Base-by-base conservation (phyloP, 1,140 invertebrate genomes). In the Trichoplusia ni region DNA sequence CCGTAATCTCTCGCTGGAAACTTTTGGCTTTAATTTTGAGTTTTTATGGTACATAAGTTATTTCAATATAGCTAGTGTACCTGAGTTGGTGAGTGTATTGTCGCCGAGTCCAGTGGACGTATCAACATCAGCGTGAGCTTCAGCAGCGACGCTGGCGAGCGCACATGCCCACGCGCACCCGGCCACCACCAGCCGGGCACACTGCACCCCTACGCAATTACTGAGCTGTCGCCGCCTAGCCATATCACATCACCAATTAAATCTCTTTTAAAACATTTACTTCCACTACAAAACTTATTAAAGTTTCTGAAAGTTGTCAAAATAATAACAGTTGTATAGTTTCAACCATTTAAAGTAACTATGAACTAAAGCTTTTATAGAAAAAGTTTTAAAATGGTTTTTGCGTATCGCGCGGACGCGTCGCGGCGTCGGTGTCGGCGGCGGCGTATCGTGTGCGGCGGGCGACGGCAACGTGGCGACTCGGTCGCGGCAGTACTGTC, bases 191-290 rank as follows among this genome's bases (percentile, higher is more conserved):
- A 75, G 65, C 51, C 75, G 67, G 56, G 69, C 66, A 56, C 71
- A 60, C 58, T 68, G 65, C 60, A 46, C 63, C 35, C 73, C 54
- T 49, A 63, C 66, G 71, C 75, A 76, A 58, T 56, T 62, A 58
- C 54, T 71, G 27, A 60, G 49, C 38, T 71, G 70, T 58, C 73
- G 71, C 54, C 67, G 72, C 53, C 72, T 79, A 79, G 77, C 85
- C 85, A 87, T 88, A 77, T 81, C 85, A 90, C 87, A 90, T 90
- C 85, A 90, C 87, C 79, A 77, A 81, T 49, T 68, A 35, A 35
- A 58, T 42, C 25, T 58, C 9, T 23, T 37, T 19, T 21, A 29
- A 64, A 64, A 42, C 44, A 3, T 14, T 31, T 40, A 40, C 14
- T 64, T 27, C 13, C 46, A 63, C 69, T 54, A 40, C 67, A 67